Percentiles rank a stretch among this genome's conserved stretches.
phyloP scores from a whole-genome alignment of 2,113 vertebrate species.

The Hippocampus guttulatus region DNA sequence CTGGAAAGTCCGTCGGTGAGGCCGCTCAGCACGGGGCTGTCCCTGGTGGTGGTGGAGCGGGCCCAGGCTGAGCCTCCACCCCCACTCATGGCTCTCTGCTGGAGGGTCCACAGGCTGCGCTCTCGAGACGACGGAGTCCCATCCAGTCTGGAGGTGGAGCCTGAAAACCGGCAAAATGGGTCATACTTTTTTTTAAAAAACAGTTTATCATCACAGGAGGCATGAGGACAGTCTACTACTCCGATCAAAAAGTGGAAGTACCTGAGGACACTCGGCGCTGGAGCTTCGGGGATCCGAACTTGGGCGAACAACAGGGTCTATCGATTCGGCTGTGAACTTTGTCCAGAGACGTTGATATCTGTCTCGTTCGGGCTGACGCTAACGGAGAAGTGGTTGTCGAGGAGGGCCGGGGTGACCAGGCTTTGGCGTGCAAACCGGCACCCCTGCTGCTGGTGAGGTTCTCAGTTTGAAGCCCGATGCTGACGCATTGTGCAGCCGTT shows the following conservation, averaged over 20 bases:
- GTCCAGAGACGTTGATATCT: slow-evolving; percentile 92
- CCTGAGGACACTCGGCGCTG: slow-evolving; percentile 79
- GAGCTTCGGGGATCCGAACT: slow-evolving; percentile 93
- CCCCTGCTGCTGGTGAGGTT: slow-evolving; percentile 62
- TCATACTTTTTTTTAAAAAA: neutral
- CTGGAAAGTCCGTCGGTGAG: slow-evolving; percentile 93
- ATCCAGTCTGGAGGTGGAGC: slow-evolving; percentile 88
- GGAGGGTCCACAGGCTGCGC: slow-evolving; percentile 91
- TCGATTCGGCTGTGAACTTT: slow-evolving; percentile 93
- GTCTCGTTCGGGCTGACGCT: slow-evolving; percentile 83
- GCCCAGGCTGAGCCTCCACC: slow-evolving; percentile 95
- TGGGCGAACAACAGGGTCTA: slow-evolving; percentile 92
- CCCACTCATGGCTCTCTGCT: slow-evolving; percentile 81
- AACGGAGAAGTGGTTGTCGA: slow-evolving; percentile 71
- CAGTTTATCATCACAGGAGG: neutral
- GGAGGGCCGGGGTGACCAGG: slow-evolving; percentile 85
- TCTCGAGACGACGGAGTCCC: slow-evolving; percentile 75
- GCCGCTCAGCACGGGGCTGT: slow-evolving; percentile 91
- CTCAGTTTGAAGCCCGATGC: slow-evolving; percentile 88
- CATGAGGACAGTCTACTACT: neutral
- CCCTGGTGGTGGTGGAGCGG: slow-evolving; percentile 93
- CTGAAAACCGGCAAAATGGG: slow-evolving; percentile 32
- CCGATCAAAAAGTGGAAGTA: neutral
- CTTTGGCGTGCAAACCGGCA: slow-evolving; percentile 78
- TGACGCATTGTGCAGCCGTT: slow-evolving; percentile 82